Percentiles rank a stretch among this genome's conserved stretches.
Conservation (phyloP, 2,797 vertebrate species). For the Tragelaphus eurycerus region DNA sequence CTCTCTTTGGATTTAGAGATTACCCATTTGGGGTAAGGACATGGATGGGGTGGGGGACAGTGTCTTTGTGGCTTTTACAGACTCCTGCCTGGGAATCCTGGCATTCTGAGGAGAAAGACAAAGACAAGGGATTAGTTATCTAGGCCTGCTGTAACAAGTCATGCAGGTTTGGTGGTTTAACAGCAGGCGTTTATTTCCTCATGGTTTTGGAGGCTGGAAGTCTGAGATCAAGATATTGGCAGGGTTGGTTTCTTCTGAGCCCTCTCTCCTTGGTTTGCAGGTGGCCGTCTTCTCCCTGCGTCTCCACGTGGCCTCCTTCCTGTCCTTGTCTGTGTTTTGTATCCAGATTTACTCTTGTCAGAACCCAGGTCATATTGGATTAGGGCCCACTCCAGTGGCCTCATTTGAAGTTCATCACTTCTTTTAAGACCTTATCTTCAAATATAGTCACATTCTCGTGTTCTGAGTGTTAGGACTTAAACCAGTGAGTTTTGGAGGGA, state of each 20-base stretch:
- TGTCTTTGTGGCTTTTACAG: not conserved
- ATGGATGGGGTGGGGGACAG: not conserved
- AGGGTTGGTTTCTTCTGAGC: not conserved
- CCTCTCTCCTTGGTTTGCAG: not conserved
- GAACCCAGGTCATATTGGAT: not conserved
- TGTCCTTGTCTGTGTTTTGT: not conserved
- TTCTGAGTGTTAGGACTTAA: not conserved
- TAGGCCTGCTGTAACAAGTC: not conserved
- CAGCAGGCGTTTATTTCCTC: not conserved
- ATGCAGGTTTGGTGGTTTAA: not conserved
- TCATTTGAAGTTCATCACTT: not conserved
- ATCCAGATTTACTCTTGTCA: not conserved
- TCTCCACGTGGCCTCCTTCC: not conserved
- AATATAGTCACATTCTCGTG: not conserved
- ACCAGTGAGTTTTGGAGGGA: not conserved
- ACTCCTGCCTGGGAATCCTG: not conserved
- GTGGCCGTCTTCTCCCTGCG: not conserved
- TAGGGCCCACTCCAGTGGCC: not conserved
- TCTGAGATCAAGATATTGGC: not conserved
- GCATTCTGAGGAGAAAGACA: not conserved
- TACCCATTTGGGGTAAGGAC: not conserved
- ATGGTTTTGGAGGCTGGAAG: not conserved
- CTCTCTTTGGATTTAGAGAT: not conserved
- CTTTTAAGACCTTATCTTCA: not conserved
- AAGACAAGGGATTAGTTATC: not conserved